These are phyloP conservation scores for Stenichneumon culpator DNA, from an alignment of 2,888 invertebrate species.

Conservation along the genomic window DNA sequence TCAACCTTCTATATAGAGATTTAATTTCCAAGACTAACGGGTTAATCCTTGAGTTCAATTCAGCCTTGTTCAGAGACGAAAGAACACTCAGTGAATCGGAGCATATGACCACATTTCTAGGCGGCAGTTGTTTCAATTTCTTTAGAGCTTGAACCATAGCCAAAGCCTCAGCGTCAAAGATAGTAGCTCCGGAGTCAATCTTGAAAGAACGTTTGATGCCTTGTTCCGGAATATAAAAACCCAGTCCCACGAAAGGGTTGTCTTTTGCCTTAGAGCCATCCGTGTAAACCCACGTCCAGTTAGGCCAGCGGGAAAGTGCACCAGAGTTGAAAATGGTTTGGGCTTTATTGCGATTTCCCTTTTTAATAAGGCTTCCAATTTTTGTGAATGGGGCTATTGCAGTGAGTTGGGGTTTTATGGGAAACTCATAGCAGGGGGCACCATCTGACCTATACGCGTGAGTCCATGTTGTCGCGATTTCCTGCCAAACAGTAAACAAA, in stretches of 20 bases:
- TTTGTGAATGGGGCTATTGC: neutral
- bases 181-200: no score
- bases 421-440: neutral
- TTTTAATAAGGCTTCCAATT: neutral
- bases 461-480: neutral
- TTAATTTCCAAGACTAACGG: neutral
- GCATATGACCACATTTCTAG: no score
- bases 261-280: neutral
- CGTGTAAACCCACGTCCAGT: neutral
- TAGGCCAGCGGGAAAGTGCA: neutral
- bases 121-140: no score
- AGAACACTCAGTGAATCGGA: neutral
- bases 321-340: neutral
- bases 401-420: neutral
- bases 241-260: no score
- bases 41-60: neutral
- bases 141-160: no score
- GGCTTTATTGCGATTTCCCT: neutral
- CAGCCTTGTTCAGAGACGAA: neutral
- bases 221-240: no score
- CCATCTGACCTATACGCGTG: neutral
- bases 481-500: neutral
- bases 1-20: neutral
- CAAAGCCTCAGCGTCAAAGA: no score
- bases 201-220: no score